Conservation (phyloP, 2,113 vertebrate genomes). For the Pluvialis apricaria region DNA sequence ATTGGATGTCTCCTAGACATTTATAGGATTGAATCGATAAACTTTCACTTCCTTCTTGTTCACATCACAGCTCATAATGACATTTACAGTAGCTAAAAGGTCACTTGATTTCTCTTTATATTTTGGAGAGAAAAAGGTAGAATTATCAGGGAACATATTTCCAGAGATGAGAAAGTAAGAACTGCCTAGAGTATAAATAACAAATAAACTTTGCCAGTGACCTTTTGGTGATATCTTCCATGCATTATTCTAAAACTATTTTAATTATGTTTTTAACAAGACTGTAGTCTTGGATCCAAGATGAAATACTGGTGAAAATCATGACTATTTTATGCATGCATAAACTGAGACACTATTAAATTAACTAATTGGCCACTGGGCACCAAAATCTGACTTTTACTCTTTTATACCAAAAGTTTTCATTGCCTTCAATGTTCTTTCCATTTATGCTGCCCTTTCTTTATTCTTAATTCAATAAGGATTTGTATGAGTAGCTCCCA, state of each 20-base stretch:
- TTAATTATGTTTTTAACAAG: not conserved
- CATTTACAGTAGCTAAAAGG: conserved; percentile 38
- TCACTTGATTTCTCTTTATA: conserved; percentile 7
- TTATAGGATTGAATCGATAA: not conserved
- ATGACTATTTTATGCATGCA: not conserved
- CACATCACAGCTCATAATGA: conserved; percentile 21
- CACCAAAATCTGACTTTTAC: not conserved
- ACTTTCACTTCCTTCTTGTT: conserved; percentile 10
- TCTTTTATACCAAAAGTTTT: not conserved
- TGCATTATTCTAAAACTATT: not conserved
- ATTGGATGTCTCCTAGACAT: not conserved
- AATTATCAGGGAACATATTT: not conserved
- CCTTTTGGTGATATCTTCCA: not conserved
- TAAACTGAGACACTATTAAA: not conserved
- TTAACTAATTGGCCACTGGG: not conserved
- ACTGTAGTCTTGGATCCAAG: not conserved
- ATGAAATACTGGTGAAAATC: not conserved
- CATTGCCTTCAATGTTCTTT: not conserved
- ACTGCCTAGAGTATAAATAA: not conserved
- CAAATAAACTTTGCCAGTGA: not conserved
- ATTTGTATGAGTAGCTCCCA: not conserved
- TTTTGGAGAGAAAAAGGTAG: not conserved
- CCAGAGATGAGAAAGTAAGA: not conserved
- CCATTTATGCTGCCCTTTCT: not conserved
- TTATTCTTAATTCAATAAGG: not conserved